Evolutionary conservation across 2,113 vertebrate genomes (phyloP), one percentile per base, ranked within the genome.

Genomic region (Fukomys damarensis): DNA sequence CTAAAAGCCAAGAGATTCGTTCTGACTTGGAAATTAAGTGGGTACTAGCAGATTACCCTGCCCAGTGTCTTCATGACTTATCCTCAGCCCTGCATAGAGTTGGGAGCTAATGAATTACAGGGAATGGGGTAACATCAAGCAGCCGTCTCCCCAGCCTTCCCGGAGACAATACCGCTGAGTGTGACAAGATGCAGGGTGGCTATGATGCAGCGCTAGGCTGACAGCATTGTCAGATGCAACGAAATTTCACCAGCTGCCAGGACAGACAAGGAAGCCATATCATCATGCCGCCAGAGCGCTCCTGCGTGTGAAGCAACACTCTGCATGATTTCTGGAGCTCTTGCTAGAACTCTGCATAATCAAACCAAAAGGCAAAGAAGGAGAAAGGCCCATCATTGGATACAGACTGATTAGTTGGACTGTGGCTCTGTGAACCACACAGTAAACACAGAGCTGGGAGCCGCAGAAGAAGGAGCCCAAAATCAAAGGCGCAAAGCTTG

Each of bases 221-320:
- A 94, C 28, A 95, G 89, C 94, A 93, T 0, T 0, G 7, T 88
- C 61, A 96, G 91, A 96, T 68, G 46, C 66, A 98, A 96, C 97
- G 96, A 97, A 97, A 88, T 90, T 58, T 74, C 56, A 14, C 83
- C 88, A 85, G 82, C 95, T 58, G 93, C 93, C 96, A 96, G 98
- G 97, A 95, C 77, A 95, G 1, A 83, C 89, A 96, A 86, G 82
- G 89, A 89, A 97, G 86, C 1, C 6, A 22, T 84, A 72, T 24
- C 77, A 61, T n/a, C 13, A 52, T 72, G 91, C 93, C 74, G 52
- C 41, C 82, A 61, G 58, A 95, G 35, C 17, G 88, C 59, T 87
- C 72, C 70, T 87, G 89, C 70, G 14, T 26, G 74, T 88, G 82
- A 72, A 97, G 93, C 89, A 93, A 94, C 93, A 91, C 72, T 89